Evolutionary conservation across 2,797 vertebrate species (phyloP), one percentile per base, ranked within the genome.

Genomic region (Tokudaia tokunoshimensis): DNA sequence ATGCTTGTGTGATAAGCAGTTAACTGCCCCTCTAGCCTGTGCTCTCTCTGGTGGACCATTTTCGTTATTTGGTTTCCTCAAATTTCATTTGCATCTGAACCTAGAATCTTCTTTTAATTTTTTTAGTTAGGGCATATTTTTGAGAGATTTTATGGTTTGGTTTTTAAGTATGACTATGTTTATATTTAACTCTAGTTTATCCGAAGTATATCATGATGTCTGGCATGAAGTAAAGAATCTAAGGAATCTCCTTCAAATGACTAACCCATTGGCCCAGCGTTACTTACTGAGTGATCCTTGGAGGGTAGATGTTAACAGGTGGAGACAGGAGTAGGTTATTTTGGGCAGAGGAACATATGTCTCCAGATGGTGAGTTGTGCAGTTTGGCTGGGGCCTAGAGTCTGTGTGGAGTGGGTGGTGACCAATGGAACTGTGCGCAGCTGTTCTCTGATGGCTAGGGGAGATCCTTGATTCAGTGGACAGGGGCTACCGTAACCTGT

Each of bases 291-390:
- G 20, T 94, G 95, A 96, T 94, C 65, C 90, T 96, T 93, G 78
- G 79, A 87, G 76, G 82, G 94, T 93, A 67, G 78, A 96, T 57
- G 82, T 91, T 37, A 93, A 92, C 97, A 97, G 97, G 97, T 98
- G 97, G 97, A 74, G 92, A 85, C 22, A 87, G 93, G 74, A 72
- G 13, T 47, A 79, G 75, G 86, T 92, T 97, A 97, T 97, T 97
- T 96, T 94, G 74, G 88, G 95, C 92, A 91, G 86, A 34, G 63
- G 82, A 95, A 84, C 97, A 97, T 86, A 91, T 96, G 97, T 92
- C 96, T 80, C 79, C 94, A 96, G 92, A 97, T 97, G 92, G 92
- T 55, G 5, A 83, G 76, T 82, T 63, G 61, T 83, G 61, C 34
- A 12, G 52, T 96, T 94, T 95, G 92, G 59, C 80, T 37, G 55